These are phyloP conservation scores for Peromyscus aztecus DNA, from an alignment of 2,797 vertebrate genomes.

Conservation along the genomic window DNA sequence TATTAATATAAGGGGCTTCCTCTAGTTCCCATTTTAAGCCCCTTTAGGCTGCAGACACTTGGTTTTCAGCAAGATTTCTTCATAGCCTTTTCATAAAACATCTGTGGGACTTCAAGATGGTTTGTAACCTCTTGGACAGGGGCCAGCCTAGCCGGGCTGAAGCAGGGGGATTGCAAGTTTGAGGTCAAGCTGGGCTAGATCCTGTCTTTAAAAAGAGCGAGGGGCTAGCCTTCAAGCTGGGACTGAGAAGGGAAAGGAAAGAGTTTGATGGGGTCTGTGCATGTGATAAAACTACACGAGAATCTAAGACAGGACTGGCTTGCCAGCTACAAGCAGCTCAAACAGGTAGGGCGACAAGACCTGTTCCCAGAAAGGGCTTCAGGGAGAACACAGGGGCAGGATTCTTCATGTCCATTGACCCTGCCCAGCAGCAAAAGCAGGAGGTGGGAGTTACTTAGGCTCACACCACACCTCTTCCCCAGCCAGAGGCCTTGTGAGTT, in stretches of 20 bases:
- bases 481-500: not conserved
- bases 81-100: not conserved
- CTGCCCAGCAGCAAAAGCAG: not conserved
- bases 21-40: conserved; percentile 32
- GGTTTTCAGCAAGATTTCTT: not conserved
- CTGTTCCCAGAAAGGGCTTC: not conserved
- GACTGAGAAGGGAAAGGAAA: not conserved
- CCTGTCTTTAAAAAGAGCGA: not conserved
- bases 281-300: not conserved
- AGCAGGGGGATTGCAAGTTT: not conserved
- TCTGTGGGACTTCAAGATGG: not conserved
- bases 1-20: not conserved
- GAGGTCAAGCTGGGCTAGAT: not conserved
- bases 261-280: not conserved
- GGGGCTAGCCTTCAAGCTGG: not conserved
- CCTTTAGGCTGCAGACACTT: not conserved
- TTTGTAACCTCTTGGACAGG: not conserved
- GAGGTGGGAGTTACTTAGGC: not conserved
- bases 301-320: not conserved
- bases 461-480: not conserved
- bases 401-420: too few species aligned
- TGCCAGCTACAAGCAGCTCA: conserved; percentile 28
- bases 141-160: not conserved
- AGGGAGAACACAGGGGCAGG: not conserved
- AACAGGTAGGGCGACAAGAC: not conserved